These are phyloP conservation scores for Atractosteus spatula DNA, from an alignment of 2,113 vertebrate species.

Conservation along the genomic window DNA sequence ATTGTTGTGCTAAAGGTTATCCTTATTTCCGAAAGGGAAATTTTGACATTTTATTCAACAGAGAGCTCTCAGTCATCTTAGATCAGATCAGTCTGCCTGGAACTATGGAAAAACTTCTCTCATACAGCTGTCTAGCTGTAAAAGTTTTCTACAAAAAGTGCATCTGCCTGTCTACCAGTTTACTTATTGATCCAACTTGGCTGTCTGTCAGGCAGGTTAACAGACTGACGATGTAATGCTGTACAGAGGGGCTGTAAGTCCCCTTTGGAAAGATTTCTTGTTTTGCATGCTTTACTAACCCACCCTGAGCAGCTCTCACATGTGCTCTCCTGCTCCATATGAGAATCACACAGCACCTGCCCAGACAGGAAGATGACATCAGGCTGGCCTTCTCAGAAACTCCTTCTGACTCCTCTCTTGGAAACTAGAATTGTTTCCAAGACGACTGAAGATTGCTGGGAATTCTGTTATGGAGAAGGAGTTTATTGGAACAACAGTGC, in stretches of 20 bases:
- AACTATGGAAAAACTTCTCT: too few relatives aligned
- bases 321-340: too few relatives aligned
- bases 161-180: not conserved
- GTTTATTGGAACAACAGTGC: too few relatives aligned
- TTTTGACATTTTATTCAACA: not conserved
- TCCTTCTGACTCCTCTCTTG: constrained; percentile 20
- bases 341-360: constrained; percentile 9
- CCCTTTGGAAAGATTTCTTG: too few relatives aligned
- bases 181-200: not conserved
- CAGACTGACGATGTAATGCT: too few relatives aligned
- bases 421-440: constrained; percentile 17
- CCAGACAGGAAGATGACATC: constrained; percentile 39
- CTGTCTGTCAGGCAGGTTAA: too few relatives aligned
- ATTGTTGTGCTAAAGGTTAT: constrained; percentile 13
- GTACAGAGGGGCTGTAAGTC: too few relatives aligned
- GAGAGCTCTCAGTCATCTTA: not conserved
- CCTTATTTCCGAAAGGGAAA: not conserved
- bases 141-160: not conserved
- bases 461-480: too few relatives aligned
- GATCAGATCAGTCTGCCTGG: not conserved
- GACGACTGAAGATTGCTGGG: too few relatives aligned
- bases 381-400: not conserved
- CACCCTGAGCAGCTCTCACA: too few relatives aligned
- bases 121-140: too few relatives aligned
- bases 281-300: too few relatives aligned